A percentile compares a stretch with the other conserved stretches of the same genome.
phyloP scores from a whole-genome alignment of 2,797 vertebrate species.

The Hafferia zeledoni region DNA sequence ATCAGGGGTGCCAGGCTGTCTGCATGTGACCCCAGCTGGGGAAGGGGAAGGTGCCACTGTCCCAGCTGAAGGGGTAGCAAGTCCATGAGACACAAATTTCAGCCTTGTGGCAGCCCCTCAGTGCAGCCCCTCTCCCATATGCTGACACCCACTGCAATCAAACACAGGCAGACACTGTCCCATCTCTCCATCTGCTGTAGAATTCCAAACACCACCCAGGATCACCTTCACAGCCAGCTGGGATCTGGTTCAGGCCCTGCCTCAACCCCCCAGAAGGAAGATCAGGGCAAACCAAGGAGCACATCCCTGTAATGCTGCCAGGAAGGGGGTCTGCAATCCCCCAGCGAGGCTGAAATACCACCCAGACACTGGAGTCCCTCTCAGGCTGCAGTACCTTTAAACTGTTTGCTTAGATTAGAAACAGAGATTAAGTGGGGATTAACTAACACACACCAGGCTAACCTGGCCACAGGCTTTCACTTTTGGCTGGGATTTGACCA shows the following conservation, averaged over 20 bases:
- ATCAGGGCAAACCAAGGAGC: not conserved
- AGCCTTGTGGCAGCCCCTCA: not conserved
- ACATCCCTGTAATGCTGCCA: not conserved
- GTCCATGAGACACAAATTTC: not conserved
- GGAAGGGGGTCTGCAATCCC: not conserved
- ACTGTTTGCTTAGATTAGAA: slow-evolving; percentile 6
- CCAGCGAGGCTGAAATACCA: not conserved
- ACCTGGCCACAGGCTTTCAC: slow-evolving; percentile 19
- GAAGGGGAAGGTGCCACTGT: not conserved
- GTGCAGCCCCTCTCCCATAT: not conserved
- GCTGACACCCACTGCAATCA: not conserved
- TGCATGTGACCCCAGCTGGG: not conserved
- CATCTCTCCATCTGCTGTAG: not conserved
- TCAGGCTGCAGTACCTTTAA: not conserved
- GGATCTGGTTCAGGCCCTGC: not conserved
- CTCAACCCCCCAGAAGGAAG: not conserved
- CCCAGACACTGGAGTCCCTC: not conserved
- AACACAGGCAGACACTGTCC: not conserved
- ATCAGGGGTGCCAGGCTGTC: not conserved
- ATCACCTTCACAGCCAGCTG: not conserved
- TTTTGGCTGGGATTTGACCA: not conserved
- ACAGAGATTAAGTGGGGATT: slow-evolving; percentile 26
- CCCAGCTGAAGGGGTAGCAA: not conserved
- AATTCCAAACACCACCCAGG: not conserved
- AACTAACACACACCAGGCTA: not conserved